A percentile compares a stretch with the other conserved stretches of the same genome.
phyloP scores from a whole-genome alignment of 1,140 invertebrate genomes.

The Drosophila trapezifrons region DNA sequence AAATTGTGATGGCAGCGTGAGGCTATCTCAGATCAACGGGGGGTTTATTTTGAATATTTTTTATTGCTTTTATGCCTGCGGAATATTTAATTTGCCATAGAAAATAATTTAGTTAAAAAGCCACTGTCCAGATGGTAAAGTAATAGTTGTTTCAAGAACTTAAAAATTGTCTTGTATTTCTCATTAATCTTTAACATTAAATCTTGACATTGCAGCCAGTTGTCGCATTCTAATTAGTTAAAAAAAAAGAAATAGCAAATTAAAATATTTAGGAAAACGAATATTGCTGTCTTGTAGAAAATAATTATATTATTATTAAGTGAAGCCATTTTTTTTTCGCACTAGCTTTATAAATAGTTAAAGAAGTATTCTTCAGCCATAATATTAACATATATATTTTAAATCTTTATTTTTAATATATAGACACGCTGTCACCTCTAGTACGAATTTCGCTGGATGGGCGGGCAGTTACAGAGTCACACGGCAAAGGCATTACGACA shows the following conservation, averaged over 20 bases:
- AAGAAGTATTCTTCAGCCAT: too few relatives aligned
- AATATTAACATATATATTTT: too few relatives aligned
- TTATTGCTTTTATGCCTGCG: conserved; percentile 3
- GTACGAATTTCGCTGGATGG: conserved; percentile 22
- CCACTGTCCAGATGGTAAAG: background rate
- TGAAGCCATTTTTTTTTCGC: too few relatives aligned
- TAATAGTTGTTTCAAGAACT: background rate
- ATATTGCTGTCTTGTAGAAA: background rate
- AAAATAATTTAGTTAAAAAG: background rate
- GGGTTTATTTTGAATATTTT: background rate
- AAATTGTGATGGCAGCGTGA: conserved; percentile 40
- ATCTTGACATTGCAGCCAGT: background rate
- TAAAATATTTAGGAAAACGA: too few relatives aligned
- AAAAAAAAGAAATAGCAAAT: background rate
- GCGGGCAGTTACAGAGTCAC: conserved; percentile 44
- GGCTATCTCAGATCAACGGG: conserved; percentile 16
- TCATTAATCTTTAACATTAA: background rate
- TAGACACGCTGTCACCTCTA: conserved; percentile 33
- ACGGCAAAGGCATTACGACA: conserved; percentile 45
- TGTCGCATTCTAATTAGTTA: background rate
- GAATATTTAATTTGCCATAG: background rate
- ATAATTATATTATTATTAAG: background rate
- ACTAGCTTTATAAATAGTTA: background rate
- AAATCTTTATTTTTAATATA: background rate
- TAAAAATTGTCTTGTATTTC: background rate